Percentiles rank a stretch among this genome's conserved stretches.
phyloP scores from a whole-genome alignment of 1,140 invertebrate species.

The Sipha flava region DNA sequence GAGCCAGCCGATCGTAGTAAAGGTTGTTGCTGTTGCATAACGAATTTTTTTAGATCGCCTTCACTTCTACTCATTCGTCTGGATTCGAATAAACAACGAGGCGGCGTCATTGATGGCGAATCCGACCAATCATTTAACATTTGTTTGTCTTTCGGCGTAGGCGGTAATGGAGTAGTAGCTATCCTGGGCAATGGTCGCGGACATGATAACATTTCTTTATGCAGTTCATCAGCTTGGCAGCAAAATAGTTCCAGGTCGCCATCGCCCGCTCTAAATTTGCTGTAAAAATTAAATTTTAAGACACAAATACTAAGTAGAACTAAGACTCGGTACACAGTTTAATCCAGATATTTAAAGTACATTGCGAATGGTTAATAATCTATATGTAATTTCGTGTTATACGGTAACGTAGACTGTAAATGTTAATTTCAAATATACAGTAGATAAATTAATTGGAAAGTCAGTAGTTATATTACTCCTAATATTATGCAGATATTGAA shows the following conservation, averaged over 20 bases:
- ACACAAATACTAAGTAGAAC: too few species aligned
- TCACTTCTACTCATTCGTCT: conserved; percentile 48
- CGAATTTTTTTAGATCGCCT: conserved; percentile 44
- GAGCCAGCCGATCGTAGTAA: conserved; percentile 4
- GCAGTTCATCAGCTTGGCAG: conserved; percentile 41
- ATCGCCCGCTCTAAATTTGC: conserved; percentile 46
- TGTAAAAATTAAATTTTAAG: too few species aligned
- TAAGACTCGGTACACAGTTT: too few species aligned
- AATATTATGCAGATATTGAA: too few species aligned
- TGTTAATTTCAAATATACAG: too few species aligned
- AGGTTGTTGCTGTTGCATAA: conserved; percentile 25
- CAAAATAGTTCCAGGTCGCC: conserved; percentile 50
- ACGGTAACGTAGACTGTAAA: too few species aligned
- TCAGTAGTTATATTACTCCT: too few species aligned
- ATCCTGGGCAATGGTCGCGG: conserved; percentile 28
- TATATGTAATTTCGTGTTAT: too few species aligned
- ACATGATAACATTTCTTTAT: conserved; percentile 20
- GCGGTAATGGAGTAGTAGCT: conserved; percentile 32
- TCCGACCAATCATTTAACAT: neutral
- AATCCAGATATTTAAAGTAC: too few species aligned
- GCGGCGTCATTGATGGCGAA: conserved; percentile 29
- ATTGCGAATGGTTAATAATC: too few species aligned
- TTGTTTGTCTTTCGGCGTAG: neutral
- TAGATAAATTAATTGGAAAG: too few species aligned
- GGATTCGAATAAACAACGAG: conserved; percentile 36